Base-by-base conservation (phyloP, 2,797 vertebrate species). In the Rhabdomys pumilio region DNA sequence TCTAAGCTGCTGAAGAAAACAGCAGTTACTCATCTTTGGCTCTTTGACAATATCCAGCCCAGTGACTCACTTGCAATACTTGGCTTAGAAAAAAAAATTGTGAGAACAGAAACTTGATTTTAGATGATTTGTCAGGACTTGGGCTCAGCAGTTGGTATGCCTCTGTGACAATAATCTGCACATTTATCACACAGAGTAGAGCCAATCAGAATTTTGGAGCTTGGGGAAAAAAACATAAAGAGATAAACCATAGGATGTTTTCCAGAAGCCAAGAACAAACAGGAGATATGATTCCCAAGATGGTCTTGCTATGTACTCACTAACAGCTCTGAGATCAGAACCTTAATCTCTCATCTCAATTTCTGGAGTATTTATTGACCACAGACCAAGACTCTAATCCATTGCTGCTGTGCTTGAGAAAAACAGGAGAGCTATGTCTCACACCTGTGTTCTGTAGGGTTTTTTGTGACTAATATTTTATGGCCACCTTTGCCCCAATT, bases 241-340 rank as follows among this genome's bases (percentile, higher is more conserved):
- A 93, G n/a, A 82, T 53, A 86, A 69, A 69, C 31, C 12, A 65
- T 44, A 77, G 73, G 53, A 13, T 93, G 24, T 91, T 93, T 89
- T 53, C 41, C 34, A 83, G 76, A 75, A 91, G 72, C 44, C 14
- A 89, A 86, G 47, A 9, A 57, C 31, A 57, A 79, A 91, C 26
- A 59, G 47, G n/a, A 85, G 50, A 53, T 1, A 9, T 11, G 61
- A 75, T 41, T 85, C 8, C 80, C 55, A 72, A 2, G 0, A 34
- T 34, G 76, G 73, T 61, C 53, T 44, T 4, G 50, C 50, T 61
- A 34, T 53, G 73, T 19, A 9, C 38, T 4, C 19, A 73, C n/a
- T 4, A 22, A 73, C 22, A 65, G 4, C 59, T n/a, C 47, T 15
- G 6, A 14, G 57, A 75, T 29, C 76, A 79, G 88, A 91, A 59